phyloP scores from a whole-genome alignment of 1,140 invertebrate genomes.

The Campodea augens region DNA sequence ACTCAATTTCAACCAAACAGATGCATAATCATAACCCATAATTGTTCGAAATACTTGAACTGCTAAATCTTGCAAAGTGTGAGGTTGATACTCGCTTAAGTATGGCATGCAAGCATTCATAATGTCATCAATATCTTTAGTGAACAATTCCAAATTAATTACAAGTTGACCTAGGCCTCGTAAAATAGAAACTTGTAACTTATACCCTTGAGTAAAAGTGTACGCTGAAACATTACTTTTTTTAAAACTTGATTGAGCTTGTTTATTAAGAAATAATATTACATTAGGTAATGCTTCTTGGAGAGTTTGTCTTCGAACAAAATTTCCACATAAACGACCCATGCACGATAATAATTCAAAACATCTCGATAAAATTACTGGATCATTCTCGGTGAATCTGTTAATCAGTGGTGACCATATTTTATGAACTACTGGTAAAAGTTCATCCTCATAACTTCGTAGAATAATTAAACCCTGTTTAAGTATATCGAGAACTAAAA shows the following conservation, averaged over 20 bases:
- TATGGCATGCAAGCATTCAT: not conserved
- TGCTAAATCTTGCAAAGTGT: not conserved
- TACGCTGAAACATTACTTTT: not conserved
- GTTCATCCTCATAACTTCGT: not conserved
- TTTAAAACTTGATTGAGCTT: not conserved
- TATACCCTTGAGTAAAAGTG: not conserved
- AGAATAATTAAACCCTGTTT: no score
- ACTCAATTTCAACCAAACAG: not conserved
- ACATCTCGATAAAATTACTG: not conserved
- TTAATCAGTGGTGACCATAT: not conserved
- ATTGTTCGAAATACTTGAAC: not conserved
- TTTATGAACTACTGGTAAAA: not conserved
- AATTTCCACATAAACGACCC: not conserved
- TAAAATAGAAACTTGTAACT: not conserved
- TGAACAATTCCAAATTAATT: not conserved
- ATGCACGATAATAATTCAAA: not conserved
- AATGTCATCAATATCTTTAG: not conserved
- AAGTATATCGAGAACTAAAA: no score
- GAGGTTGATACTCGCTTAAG: not conserved
- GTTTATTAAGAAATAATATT: not conserved
- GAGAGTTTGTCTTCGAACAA: not conserved
- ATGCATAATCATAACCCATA: not conserved
- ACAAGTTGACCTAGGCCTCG: not conserved
- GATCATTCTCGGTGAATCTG: not conserved
- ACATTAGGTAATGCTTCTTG: not conserved